Percentiles rank a stretch among this genome's conserved stretches.
phyloP scores from a whole-genome alignment of 2,888 invertebrate genomes.

The Leistus spinibarbis region DNA sequence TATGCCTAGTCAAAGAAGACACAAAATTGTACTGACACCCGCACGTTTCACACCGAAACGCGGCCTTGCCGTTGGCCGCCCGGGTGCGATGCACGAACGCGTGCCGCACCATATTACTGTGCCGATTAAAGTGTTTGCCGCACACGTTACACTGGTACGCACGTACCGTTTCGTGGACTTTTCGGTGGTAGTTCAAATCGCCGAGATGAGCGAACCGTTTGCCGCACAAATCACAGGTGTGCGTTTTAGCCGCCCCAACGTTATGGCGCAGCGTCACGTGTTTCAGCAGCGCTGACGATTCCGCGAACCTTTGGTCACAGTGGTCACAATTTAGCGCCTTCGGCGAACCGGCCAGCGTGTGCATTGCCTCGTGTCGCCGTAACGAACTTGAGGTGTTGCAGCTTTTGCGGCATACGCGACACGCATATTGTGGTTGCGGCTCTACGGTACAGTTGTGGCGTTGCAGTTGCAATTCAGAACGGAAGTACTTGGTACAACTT shows the following conservation, averaged over 20 bases:
- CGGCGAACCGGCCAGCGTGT: conserved; percentile 52
- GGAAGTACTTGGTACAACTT: conserved; percentile 45
- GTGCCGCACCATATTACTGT: conserved; percentile 52
- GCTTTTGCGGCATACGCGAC: conserved; percentile 50
- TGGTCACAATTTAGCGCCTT: conserved; percentile 55
- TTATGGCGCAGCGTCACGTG: conserved; percentile 56
- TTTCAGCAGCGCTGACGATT: conserved; percentile 55
- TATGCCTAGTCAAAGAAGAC: conserved; percentile 53
- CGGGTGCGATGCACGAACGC: conserved; percentile 47
- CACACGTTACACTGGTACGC: conserved; percentile 50
- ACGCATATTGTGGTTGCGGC: conserved; percentile 35
- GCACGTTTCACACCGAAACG: conserved; percentile 52
- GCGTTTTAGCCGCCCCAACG: too few species aligned
- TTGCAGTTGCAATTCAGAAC: conserved; percentile 41
- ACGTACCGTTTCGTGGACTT: conserved; percentile 50
- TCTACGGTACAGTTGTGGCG: conserved; percentile 44
- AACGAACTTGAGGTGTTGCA: conserved; percentile 56
- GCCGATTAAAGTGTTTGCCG: conserved; percentile 51
- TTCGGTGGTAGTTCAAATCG: conserved; percentile 58
- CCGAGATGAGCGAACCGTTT: conserved; percentile 55
- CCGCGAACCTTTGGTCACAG: conserved; percentile 56
- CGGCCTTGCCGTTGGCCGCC: neutral
- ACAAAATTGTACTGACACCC: conserved; percentile 53
- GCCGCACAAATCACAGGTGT: conserved; percentile 55
- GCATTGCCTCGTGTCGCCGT: conserved; percentile 55